Evolutionary conservation across 1,140 invertebrate genomes (phyloP).

Genomic region (Drosophila biarmipes): DNA sequence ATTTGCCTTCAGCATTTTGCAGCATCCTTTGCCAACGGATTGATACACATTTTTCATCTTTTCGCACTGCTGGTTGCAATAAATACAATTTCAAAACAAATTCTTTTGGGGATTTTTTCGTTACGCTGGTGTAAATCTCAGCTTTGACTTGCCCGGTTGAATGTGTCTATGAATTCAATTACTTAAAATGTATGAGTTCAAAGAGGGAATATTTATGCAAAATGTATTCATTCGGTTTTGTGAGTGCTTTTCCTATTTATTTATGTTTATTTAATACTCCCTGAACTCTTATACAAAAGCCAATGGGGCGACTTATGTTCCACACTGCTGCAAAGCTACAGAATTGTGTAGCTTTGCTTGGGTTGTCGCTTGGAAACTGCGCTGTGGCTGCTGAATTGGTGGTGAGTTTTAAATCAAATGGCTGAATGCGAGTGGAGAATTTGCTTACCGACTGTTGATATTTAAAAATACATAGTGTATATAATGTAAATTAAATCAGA

Average conservation of each 20-base stretch:
- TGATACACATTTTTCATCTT: conserved; percentile 55
- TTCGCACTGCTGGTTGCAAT: conserved; percentile 35
- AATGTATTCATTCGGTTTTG: not conserved
- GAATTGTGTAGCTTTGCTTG: conserved; percentile 50
- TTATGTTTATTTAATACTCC: not conserved
- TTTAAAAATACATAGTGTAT: too few relatives aligned
- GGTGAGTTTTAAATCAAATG: conserved; percentile 39
- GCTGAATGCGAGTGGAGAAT: conserved; percentile 47
- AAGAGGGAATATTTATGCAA: not conserved
- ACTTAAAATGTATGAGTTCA: conserved; percentile 18
- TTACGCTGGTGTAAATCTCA: conserved; percentile 19
- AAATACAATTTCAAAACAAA: conserved; percentile 38
- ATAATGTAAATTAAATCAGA: too few relatives aligned
- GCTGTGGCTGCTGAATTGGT: conserved; percentile 5
- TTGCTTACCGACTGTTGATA: conserved; percentile 1
- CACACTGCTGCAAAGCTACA: conserved; percentile 59
- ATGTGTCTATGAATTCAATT: conserved; percentile 27
- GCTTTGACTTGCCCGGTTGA: conserved; percentile 6
- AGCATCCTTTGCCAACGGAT: conserved; percentile 39
- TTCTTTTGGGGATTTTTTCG: conserved; percentile 35
- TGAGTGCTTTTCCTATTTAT: too few relatives aligned
- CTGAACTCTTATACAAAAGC: conserved; percentile 21
- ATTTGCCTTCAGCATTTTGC: conserved; percentile 29
- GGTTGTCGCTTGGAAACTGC: not conserved
- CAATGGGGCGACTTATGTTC: conserved; percentile 14